A percentile compares a stretch with the other conserved stretches of the same genome.
Evolutionary conservation across 2,797 vertebrate genomes (phyloP).

Genomic region (Characodon lateralis): DNA sequence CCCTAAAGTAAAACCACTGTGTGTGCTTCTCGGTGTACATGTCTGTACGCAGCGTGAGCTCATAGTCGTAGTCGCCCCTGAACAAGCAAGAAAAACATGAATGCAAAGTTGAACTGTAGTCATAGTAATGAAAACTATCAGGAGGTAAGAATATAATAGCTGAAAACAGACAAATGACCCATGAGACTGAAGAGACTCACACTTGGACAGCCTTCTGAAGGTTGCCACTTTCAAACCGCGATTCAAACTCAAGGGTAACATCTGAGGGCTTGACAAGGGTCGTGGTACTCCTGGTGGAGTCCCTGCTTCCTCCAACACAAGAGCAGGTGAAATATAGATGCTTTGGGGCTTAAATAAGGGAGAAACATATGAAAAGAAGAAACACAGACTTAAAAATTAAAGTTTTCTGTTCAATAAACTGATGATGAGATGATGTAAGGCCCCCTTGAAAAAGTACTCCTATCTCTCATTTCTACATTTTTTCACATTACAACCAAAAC

Average conservation of each 20-base stretch:
- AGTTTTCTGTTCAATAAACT: not conserved
- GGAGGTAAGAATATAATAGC: not conserved
- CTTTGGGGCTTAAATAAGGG: constrained; percentile 64
- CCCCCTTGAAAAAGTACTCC: not conserved
- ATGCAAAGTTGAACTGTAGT: not conserved
- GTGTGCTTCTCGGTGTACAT: constrained; percentile 92
- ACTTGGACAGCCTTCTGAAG: constrained; percentile 90
- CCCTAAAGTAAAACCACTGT: constrained; percentile 97
- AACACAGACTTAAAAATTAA: not conserved
- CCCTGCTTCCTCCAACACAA: constrained; percentile 80
- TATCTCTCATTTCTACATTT: not conserved
- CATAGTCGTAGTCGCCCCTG: constrained; percentile 87
- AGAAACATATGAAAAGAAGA: not conserved
- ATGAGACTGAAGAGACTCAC: constrained; percentile 78
- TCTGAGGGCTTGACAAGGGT: constrained; percentile 64
- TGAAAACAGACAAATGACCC: not conserved
- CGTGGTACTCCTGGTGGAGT: constrained; percentile 57
- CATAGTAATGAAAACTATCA: not conserved
- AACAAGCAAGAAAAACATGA: not conserved
- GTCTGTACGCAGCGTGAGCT: constrained; percentile 88
- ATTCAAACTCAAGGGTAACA: constrained; percentile 88
- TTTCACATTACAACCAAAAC: not conserved
- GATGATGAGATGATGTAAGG: not conserved
- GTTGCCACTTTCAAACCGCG: constrained; percentile 94
- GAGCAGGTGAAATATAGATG: constrained; percentile 83